These are phyloP conservation scores for Eremophila alpestris DNA, from an alignment of 2,797 vertebrate species.

Conservation along the genomic window DNA sequence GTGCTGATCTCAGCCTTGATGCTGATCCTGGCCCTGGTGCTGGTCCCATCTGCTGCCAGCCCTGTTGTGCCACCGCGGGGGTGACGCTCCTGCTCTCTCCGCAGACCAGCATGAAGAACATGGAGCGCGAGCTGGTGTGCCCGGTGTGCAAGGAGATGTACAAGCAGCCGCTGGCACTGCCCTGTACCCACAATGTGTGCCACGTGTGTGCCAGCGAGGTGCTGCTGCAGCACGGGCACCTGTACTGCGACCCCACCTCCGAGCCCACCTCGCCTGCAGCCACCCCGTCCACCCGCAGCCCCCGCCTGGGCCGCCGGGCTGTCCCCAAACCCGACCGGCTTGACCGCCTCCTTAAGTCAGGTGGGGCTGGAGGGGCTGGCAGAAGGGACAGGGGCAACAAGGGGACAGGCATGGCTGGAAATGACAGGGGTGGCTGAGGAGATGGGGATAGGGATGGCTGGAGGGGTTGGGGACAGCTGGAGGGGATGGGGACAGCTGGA, in stretches of 20 bases:
- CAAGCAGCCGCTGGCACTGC: conserved; percentile 93
- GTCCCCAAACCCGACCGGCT: conserved; percentile 88
- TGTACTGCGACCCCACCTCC: conserved; percentile 87
- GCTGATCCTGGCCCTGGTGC: background rate
- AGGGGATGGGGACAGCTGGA: background rate
- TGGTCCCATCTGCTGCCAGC: accelerated
- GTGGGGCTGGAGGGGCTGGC: conserved; percentile 61
- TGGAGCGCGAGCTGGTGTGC: conserved; percentile 93
- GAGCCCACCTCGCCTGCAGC: conserved; percentile 92
- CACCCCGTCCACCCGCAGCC: conserved; percentile 89
- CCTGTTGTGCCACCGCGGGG: accelerated
- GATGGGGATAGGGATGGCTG: background rate
- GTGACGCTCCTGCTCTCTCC: conserved; percentile 25
- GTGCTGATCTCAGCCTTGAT: accelerated
- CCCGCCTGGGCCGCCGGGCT: conserved; percentile 84
- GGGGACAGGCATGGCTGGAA: accelerated
- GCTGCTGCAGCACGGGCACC: conserved; percentile 89
- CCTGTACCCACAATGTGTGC: conserved; percentile 93
- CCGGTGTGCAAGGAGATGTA: conserved; percentile 95
- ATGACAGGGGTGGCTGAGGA: background rate
- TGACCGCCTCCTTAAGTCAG: conserved; percentile 90
- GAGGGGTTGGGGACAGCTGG: background rate
- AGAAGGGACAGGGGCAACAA: accelerated
- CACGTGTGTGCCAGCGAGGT: conserved; percentile 92
- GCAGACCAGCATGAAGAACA: conserved; percentile 97